Base-by-base conservation (phyloP, 2,113 vertebrate species). In the Equus przewalskii region DNA sequence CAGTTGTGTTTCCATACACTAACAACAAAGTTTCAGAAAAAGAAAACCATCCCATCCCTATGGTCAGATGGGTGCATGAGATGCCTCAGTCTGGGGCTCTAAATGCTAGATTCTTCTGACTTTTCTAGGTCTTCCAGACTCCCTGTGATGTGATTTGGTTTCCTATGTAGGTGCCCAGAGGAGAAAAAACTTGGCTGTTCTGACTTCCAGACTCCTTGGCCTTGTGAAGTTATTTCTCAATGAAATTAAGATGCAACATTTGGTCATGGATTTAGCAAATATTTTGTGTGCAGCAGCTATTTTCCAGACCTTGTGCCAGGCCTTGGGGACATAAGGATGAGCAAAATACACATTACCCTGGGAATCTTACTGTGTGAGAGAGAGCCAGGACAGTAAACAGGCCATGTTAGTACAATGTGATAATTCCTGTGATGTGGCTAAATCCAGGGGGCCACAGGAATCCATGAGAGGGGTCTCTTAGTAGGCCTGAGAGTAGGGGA, bases 361-460 rank as follows among this genome's bases (percentile, higher is more conserved):
- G 19, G 54, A 11, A 46, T 7, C 24, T 46, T 1, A 1, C 7
- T 0, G 6, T 58, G 11, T 56, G 28, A 41, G 24, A 69, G 84
- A 49, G 18, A 41, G 3, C 10, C 30, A 9, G 18, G 13, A 36
- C 11, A 19, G n/a, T 11, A 19, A 26, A 30, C 4, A 16, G 33
- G 19, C 28, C n/a, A n/a, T 30, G 28, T 28, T 21, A 54, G 41
- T 18, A 28, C 1, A 16, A 4, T 41, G 22, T 41, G 41, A 19
- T 44, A 16, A 24, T 24, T 19, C 12, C 49, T 22, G 4, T 12
- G 51, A 69, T 0, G 18, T 18, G 6, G 56, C n/a, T 56, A 44
- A 13, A 21, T 46, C 56, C n/a, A 13, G 30, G 62, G 65, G 16
- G 44, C 3, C 0, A 1, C 0, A 0, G 49, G 4, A 46, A 8